A percentile compares a stretch with the other conserved stretches of the same genome.
These are phyloP conservation scores for Zelostemma sp. DNA, from an alignment of 1,140 invertebrate species.

Conservation along the genomic window DNA sequence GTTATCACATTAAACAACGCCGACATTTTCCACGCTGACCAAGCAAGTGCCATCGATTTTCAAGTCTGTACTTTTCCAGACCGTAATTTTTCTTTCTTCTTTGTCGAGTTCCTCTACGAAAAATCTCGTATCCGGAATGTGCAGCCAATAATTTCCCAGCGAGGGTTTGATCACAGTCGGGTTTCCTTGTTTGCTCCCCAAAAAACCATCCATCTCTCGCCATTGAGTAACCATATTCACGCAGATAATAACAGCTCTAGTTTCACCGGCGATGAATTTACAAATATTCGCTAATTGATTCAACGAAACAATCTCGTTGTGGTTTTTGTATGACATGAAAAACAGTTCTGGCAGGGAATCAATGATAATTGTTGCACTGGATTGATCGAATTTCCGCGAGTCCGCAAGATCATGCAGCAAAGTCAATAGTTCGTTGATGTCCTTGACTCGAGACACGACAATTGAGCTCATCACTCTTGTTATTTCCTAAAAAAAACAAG, in stretches of 20 bases:
- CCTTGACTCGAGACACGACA: slow-evolving; percentile 47
- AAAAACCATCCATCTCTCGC: slow-evolving; percentile 62
- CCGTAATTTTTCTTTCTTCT: slow-evolving; percentile 51
- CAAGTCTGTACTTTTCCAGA: slow-evolving; percentile 64
- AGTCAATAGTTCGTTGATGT: slow-evolving; percentile 69
- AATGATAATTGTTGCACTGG: slow-evolving; percentile 69
- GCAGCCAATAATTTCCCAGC: slow-evolving; percentile 66
- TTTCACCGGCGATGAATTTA: slow-evolving; percentile 70
- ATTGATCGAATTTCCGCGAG: slow-evolving; percentile 62
- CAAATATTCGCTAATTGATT: slow-evolving; percentile 72
- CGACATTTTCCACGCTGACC: not conserved
- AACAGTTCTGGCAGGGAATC: slow-evolving; percentile 75
- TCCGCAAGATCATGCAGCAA: slow-evolving; percentile 60
- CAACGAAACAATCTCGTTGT: slow-evolving; percentile 60
- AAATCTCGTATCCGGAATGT: slow-evolving; percentile 63
- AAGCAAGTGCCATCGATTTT: slow-evolving; percentile 8
- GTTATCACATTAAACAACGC: slow-evolving; percentile 17
- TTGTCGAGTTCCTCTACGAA: slow-evolving; percentile 49
- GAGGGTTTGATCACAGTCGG: slow-evolving; percentile 45
- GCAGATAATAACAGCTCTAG: slow-evolving; percentile 70
- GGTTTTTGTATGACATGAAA: slow-evolving; percentile 52
- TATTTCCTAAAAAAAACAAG: slow-evolving; percentile 52
- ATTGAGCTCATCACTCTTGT: slow-evolving; percentile 52
- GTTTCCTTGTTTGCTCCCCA: slow-evolving; percentile 8
- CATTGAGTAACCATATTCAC: slow-evolving; percentile 74